Conservation (phyloP, 2,888 invertebrate species). For the Kryphioiulus occultus region DNA sequence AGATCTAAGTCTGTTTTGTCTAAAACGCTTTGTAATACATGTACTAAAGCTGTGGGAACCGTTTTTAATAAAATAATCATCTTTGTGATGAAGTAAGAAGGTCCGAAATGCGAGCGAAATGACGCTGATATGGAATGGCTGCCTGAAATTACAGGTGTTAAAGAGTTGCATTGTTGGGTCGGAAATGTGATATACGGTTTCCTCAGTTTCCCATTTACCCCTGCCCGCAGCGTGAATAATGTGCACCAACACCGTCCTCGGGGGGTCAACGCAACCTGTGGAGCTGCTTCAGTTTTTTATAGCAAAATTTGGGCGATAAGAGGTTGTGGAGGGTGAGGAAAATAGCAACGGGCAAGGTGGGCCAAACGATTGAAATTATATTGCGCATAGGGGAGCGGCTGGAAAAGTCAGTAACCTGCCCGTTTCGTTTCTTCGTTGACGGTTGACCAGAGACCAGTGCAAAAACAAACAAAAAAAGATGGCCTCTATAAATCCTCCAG, state of each 20-base stretch:
- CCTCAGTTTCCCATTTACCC: background rate
- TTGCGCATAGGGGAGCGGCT: background rate
- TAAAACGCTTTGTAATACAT: too few relatives aligned
- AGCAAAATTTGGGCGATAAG: background rate
- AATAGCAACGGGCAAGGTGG: background rate
- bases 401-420: background rate
- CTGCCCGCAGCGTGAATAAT: background rate
- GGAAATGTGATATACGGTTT: background rate
- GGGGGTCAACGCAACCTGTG: constrained; percentile 13
- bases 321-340: background rate
- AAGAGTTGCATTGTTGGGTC: background rate
- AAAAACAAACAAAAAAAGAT: background rate
- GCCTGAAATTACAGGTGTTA: background rate
- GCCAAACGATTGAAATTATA: background rate
- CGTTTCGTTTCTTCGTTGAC: background rate
- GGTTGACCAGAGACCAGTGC: too few relatives aligned
- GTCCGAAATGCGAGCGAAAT: background rate
- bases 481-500: background rate
- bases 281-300: background rate
- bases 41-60: too few relatives aligned
- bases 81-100: too few relatives aligned
- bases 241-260: background rate
- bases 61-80: too few relatives aligned
- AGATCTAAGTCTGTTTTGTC: too few relatives aligned
- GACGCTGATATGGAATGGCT: background rate